Evolutionary conservation across 1,140 invertebrate species (phyloP).

Genomic region (Anastrepha obliqua): DNA sequence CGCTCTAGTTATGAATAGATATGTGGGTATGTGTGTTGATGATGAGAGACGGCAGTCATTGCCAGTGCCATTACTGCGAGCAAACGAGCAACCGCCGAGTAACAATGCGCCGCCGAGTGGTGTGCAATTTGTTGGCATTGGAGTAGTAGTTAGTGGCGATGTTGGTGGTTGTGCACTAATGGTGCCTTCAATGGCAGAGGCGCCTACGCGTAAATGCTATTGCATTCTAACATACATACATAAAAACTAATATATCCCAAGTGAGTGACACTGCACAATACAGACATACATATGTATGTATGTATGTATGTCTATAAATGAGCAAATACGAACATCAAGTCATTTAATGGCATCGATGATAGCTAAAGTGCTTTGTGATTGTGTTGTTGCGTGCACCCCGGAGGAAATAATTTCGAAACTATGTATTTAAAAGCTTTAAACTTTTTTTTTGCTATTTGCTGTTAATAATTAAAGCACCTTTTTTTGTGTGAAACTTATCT

Average conservation of each 20-base stretch:
- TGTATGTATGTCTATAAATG: too few species aligned
- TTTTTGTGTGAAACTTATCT: too few species aligned
- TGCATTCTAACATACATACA: not conserved
- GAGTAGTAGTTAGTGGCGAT: not conserved
- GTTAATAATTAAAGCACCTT: too few species aligned
- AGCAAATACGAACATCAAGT: not conserved
- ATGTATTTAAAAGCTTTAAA: too few species aligned
- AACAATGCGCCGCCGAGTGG: conserved; percentile 3
- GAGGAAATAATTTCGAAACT: not conserved
- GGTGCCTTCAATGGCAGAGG: conserved; percentile 22
- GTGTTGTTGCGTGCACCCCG: not conserved
- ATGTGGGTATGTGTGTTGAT: not conserved
- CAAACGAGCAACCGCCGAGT: not conserved
- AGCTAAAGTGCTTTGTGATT: not conserved
- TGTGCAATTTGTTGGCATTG: not conserved
- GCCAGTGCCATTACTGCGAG: conserved; percentile 11
- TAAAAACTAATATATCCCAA: not conserved
- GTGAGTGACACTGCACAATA: not conserved
- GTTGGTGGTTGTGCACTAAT: conserved; percentile 38
- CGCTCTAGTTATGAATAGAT: not conserved
- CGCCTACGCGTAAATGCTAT: not conserved
- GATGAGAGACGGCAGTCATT: not conserved
- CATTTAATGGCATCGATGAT: not conserved
- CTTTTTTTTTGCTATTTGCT: too few species aligned
- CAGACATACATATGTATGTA: not conserved